Evolutionary conservation across 1,140 invertebrate genomes (phyloP), one percentile per base, ranked within the genome.

Genomic region (Monochamus saltuarius): DNA sequence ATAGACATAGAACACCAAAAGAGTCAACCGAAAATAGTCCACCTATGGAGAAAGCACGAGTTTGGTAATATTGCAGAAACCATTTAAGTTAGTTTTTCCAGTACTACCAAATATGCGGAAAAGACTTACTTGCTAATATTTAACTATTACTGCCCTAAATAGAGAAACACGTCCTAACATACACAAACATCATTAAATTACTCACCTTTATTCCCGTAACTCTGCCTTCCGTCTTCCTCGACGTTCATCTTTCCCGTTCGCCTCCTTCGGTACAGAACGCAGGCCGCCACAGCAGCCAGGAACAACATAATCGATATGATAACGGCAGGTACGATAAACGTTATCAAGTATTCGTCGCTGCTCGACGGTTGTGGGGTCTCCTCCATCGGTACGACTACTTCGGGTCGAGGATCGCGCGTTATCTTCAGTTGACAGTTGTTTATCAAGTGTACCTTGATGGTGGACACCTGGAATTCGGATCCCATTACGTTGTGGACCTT

Each of bases 271-370:
- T 97, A 95, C 11, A 97, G 77, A 36, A 94, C 84, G 73, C 94
- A 97, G 0, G 94, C 95, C 34, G 96, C 87, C 11, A 96, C 80
- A 0, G 88, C 87, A 0, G 94, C 92, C 6, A 97, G 80, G 0
- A 96, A 76, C 1, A 97, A 80, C 90, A 97, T 96, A 7, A 86
- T 86, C 0, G 90, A 85, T 57, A 97, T 94, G 7, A 97, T 92
- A 13, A 96, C 85, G 0, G 89, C 90, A 0, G 94, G 94, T 40
- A 97, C 83, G 10, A 97, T 87, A 61, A 93, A 94, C 0, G 92
- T 96, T n/a, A 94, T 84, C 52, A 94, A 81, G 72, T 95, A 93
- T 65, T 94, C 91, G 40, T 91, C 88, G n/a, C 79, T 78, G 34
- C 61, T 64, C 8, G 64, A 55, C 3, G 51, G 64, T 13, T 36